Base-by-base conservation (phyloP, 2,888 invertebrate species). In the Entomobrya proxima region DNA sequence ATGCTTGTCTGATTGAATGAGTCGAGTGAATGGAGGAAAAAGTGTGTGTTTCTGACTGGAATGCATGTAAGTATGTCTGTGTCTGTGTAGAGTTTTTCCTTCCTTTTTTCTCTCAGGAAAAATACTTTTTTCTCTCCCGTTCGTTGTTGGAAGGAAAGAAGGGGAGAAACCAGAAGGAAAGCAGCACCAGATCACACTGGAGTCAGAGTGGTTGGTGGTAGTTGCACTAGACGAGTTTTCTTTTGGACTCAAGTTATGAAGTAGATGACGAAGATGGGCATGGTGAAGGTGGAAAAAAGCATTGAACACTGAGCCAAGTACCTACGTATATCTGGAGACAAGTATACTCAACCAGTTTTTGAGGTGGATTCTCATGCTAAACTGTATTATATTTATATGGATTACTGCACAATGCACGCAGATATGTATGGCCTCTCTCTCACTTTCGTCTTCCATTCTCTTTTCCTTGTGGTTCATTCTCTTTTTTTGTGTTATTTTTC, bases 1-100 rank as follows among this genome's bases (percentile, higher is more conserved):
- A 78, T 79, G 82, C 27, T 52, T 82, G 78, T 78, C 78, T 86
- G 86, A 84, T 80, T 79, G 86, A 84, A 84, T 83, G 80, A 80
- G 67, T 67, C 21, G 76, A 82, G 88, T 76, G 77, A 83, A 83
- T 78, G 58, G 67, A 40, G 64, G 52, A 50, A 18, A 75, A 61
- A 81, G 78, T 76, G 64, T 55, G 15, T 76, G 72, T 47, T 47
- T 50, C 47, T 50, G 72, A 13, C 47, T 50, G 50, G 72, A 32
- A 50, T 50, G 50, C 47, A 50, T 50, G 50, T 74, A 74, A 44
- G 44, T 69, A 69, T 44, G 44, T 44, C 15, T 40, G 64, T 64
- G 15, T 13, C 24, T 40, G 67, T 67, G 40, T 40, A 13, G 67
- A 40, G 37, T 18, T 67, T 67, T 67, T 67, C 67, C 67, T 67